Percentiles rank a stretch among this genome's conserved stretches.
Evolutionary conservation across 2,888 invertebrate species (phyloP).

Genomic region (Poecilus cupreus): DNA sequence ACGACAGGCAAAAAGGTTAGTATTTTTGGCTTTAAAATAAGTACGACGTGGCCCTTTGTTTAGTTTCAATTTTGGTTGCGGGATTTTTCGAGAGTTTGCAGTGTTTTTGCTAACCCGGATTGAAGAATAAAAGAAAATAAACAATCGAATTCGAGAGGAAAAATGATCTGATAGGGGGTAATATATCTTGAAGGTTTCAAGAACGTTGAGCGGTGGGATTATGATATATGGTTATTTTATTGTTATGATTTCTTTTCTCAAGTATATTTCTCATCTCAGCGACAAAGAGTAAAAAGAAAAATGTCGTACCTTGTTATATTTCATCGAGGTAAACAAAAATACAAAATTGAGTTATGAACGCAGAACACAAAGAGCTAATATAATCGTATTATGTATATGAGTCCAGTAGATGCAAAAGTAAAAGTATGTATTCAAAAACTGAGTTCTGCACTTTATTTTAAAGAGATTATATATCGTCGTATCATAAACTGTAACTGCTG

Average conservation of each 20-base stretch:
- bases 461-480: too few relatives aligned
- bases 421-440: too few relatives aligned
- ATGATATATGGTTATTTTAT: slow-evolving; percentile 18
- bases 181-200: neutral
- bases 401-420: too few relatives aligned
- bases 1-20: slow-evolving; percentile 89
- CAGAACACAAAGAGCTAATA: too few relatives aligned
- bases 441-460: too few relatives aligned
- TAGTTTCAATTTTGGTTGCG: neutral
- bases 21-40: too few relatives aligned
- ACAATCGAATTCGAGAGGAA: neutral
- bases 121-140: neutral
- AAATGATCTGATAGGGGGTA: neutral
- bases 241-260: neutral
- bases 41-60: too few relatives aligned
- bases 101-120: neutral
- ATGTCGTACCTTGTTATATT: neutral
- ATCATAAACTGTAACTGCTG: too few relatives aligned
- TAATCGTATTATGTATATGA: too few relatives aligned
- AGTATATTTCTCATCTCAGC: neutral
- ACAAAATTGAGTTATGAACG: neutral
- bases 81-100: neutral
- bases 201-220: neutral
- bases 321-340: neutral
- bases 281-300: neutral